Base-by-base conservation (phyloP, 2,797 vertebrate species). In the Ceryle rudis region DNA sequence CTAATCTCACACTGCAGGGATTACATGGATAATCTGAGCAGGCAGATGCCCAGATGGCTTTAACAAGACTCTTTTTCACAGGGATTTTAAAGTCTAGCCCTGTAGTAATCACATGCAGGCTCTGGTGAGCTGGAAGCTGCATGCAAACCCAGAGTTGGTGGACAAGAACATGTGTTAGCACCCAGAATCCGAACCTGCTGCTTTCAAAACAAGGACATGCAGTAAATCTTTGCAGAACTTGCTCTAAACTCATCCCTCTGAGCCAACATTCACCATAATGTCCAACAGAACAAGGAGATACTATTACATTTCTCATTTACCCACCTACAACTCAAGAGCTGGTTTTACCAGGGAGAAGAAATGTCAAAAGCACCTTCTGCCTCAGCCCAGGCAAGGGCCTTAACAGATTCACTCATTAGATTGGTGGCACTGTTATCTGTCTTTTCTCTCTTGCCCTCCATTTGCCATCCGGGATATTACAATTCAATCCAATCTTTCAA, bases 121-220 rank as follows among this genome's bases (percentile, higher is more conserved):
- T 58, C 37, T 22, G 44, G 52, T 16, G 69, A 20, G 44, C 44
- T 41, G 33, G 35, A 58, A 74, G 22, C 47, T 49, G 25, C n/a
- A 15, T 0, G 0, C 8, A 54, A 86, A 49, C 31, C 28, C 4
- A 0, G 44, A 46, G 49, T 33, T 0, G 0, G 11, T 13, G 39
- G 18, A 31, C n/a, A 80, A 85, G 60, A 55, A 31, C 4, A 1
- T 22, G 33, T 10, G 18, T 17, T 31, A 82, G 44, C 1, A 1
- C 14, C 37, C 64, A 90, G 42, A 89, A 85, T 35, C 21, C 35
- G 91, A 95, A 82, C 14, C 19, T 8, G 5, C 41, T 1, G 2
- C 33, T 77, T 65, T 51, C 10, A 1, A 66, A 82, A 80, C 42
- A 82, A 29, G 19, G 12, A 28, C 28, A 8, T 0, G 7, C 0